Evolutionary conservation across 53 echinoderm and acorn worm species (phyloP).

Genomic region (Paelopatides confundens): DNA sequence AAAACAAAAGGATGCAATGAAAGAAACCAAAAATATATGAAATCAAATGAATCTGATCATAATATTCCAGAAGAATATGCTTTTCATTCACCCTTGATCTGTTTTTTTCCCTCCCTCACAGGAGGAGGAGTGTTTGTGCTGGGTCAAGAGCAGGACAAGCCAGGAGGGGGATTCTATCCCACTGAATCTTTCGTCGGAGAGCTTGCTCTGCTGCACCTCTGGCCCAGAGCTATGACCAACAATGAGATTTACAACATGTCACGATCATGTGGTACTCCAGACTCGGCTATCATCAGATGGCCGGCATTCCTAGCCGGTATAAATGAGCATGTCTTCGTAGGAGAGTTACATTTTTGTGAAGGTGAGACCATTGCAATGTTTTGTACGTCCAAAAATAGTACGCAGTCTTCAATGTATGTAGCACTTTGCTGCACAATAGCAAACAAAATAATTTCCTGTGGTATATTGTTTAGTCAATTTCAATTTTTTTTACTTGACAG

Average conservation of each 20-base stretch:
- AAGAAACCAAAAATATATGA: no score
- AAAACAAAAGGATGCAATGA: no score
- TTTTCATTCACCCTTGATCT: no score
- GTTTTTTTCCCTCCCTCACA: neutral
- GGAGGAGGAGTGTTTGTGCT: constrained; percentile 91
- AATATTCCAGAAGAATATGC: no score
- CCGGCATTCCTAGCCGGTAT: constrained; percentile 80
- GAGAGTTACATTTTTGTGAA: constrained; percentile 78
- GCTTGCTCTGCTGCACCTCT: constrained; percentile 76
- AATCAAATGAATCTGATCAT: no score
- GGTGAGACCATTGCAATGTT: constrained; percentile 41
- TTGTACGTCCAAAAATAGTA: no score
- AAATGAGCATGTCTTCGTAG: constrained; percentile 61
- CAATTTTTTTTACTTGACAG: constrained; percentile 23
- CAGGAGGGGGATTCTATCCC: constrained; percentile 84
- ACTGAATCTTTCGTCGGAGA: constrained; percentile 90
- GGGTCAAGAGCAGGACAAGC: constrained; percentile 93
- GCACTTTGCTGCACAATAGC: no score
- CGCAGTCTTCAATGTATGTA: no score
- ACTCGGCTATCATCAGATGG: constrained; percentile 75
- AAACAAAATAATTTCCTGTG: no score
- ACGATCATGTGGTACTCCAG: constrained; percentile 54
- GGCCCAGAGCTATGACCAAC: constrained; percentile 65
- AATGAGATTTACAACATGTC: constrained; percentile 54
- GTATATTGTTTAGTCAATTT: no score